A percentile compares a stretch with the other conserved stretches of the same genome.
These are phyloP conservation scores for Eupithecia tripunctaria DNA, from an alignment of 2,888 invertebrate species.

Conservation along the genomic window DNA sequence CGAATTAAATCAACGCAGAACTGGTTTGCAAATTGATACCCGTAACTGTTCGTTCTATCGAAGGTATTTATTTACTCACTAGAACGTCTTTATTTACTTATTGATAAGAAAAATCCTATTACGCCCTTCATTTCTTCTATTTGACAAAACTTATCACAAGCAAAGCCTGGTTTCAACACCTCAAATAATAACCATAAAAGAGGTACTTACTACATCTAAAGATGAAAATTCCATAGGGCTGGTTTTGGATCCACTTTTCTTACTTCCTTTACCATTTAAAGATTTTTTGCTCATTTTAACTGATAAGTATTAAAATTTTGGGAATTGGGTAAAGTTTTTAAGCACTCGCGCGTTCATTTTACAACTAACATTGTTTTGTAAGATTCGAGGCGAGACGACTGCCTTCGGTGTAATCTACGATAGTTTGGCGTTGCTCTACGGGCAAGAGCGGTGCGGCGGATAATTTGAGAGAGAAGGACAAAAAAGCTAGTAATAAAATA, in stretches of 20 bases:
- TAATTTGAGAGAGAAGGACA: slow-evolving; percentile 52
- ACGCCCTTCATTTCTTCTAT: not conserved
- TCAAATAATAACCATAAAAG: not conserved
- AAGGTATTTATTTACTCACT: not conserved
- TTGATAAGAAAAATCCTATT: not conserved
- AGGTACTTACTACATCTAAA: slow-evolving; percentile 38
- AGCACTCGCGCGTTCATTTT: slow-evolving; percentile 57
- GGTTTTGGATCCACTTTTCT: slow-evolving; percentile 47
- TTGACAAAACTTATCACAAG: not conserved
- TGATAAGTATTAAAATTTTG: slow-evolving; percentile 14
- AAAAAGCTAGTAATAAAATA: slow-evolving; percentile 19
- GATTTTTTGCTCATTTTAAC: slow-evolving; percentile 54
- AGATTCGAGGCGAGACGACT: slow-evolving; percentile 54
- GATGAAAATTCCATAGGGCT: slow-evolving; percentile 23
- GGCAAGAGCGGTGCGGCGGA: slow-evolving; percentile 55
- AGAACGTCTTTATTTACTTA: not conserved
- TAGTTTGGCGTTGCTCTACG: slow-evolving; percentile 56
- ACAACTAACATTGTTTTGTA: slow-evolving; percentile 41
- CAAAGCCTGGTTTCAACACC: not conserved
- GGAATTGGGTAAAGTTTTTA: slow-evolving; percentile 1
- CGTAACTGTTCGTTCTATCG: not conserved
- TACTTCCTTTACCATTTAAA: slow-evolving; percentile 45
- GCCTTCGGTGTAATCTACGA: slow-evolving; percentile 48
- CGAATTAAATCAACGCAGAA: not conserved
- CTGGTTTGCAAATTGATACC: slow-evolving; percentile 7